Percentiles rank a stretch among this genome's conserved stretches.
These are phyloP conservation scores for Xanthorhoe designata DNA, from an alignment of 2,888 invertebrate genomes.

Conservation along the genomic window DNA sequence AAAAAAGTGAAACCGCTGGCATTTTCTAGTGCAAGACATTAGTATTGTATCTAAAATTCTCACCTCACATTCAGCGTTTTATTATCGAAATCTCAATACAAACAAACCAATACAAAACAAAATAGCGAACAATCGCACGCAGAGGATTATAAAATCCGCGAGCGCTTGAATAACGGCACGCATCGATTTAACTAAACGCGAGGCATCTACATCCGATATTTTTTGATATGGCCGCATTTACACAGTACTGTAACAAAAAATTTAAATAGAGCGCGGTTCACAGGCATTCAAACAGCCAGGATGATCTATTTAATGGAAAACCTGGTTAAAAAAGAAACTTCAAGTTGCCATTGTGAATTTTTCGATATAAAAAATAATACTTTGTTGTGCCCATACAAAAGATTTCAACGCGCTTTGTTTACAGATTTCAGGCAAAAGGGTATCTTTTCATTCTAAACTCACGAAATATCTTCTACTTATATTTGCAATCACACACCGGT, in stretches of 20 bases:
- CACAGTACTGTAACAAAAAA: constrained; percentile 55
- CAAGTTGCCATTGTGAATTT: too few relatives aligned
- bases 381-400: background rate
- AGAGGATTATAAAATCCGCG: constrained; percentile 76
- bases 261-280: background rate
- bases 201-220: constrained; percentile 68
- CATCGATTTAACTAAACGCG: constrained; percentile 74
- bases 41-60: background rate
- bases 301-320: too few relatives aligned
- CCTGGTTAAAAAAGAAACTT: too few relatives aligned
- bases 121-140: constrained; percentile 43
- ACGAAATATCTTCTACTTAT: too few relatives aligned
- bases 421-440: background rate
- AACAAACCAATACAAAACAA: constrained; percentile 12
- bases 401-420: background rate
- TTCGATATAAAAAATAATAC: too few relatives aligned
- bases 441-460: too few relatives aligned
- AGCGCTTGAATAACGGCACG: constrained; percentile 65
- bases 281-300: too few relatives aligned
- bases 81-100: background rate
- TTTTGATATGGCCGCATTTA: constrained; percentile 54
- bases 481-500: too few relatives aligned
- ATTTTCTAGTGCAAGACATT: background rate
- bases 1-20: background rate
- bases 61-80: background rate